Percentiles rank a stretch among this genome's conserved stretches.
Conservation (phyloP, 2,797 vertebrate species). For the Paguma larvata region DNA sequence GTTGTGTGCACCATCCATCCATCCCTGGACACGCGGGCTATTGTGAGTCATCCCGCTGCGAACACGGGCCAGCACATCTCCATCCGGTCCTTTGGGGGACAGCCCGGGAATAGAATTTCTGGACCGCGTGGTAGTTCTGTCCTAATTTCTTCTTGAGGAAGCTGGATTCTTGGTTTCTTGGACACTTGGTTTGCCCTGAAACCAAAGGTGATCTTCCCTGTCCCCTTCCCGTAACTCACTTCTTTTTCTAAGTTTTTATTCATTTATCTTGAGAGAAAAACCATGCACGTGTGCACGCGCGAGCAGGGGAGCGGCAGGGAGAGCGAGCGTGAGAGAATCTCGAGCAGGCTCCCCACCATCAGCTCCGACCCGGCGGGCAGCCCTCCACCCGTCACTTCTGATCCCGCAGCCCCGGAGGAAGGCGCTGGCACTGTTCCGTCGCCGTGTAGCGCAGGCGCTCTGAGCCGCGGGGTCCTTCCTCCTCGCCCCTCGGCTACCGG, state of each 20-base stretch:
- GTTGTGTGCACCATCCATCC: background rate
- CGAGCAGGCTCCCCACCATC: too few species aligned
- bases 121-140: background rate
- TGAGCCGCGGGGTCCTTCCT: background rate
- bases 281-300: too few species aligned
- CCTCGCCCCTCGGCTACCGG: rapidly evolving
- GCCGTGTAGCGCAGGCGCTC: rapidly evolving
- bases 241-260: background rate
- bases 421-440: background rate
- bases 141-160: background rate
- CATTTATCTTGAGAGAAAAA: too few species aligned
- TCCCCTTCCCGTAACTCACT: background rate
- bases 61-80: background rate
- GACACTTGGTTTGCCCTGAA: too few species aligned
- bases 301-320: too few species aligned
- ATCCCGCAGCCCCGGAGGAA: background rate
- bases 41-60: background rate
- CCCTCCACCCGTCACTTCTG: background rate
- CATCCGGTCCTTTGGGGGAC: background rate
- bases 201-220: too few species aligned
- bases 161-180: background rate
- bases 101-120: background rate
- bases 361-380: too few species aligned
- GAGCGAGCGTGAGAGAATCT: too few species aligned
- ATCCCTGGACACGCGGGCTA: rapidly evolving